Percentiles rank a stretch among this genome's conserved stretches.
These are phyloP conservation scores for Exocentrus adspersus DNA, from an alignment of 2,888 invertebrate species.

Conservation along the genomic window DNA sequence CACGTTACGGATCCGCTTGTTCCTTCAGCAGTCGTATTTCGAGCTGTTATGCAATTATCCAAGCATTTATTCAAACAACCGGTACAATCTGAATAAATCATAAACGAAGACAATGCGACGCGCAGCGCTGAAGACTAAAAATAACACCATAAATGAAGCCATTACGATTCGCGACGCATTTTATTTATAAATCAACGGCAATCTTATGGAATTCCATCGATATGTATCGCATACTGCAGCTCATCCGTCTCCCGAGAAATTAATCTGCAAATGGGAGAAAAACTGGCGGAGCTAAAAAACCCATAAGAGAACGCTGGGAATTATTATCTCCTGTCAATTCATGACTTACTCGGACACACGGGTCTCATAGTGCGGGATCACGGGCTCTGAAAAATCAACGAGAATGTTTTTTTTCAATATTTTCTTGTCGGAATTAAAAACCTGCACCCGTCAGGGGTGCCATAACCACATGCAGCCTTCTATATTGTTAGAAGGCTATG, in stretches of 20 bases:
- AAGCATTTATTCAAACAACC: not conserved
- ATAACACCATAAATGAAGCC: conserved; percentile 8
- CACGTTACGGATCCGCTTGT: no score
- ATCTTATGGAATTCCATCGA: conserved; percentile 39
- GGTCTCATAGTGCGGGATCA: not conserved
- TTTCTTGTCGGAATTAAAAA: no score
- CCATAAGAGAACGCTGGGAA: conserved; percentile 35
- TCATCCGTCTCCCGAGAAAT: conserved; percentile 32
- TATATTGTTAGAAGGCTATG: no score
- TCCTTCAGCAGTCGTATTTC: no score
- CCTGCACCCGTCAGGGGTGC: no score
- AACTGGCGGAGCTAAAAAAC: conserved; percentile 12
- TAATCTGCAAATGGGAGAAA: conserved; percentile 16
- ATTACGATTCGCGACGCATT: conserved; percentile 21
- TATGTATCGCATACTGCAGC: conserved; percentile 36
- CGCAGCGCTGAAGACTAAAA: not conserved
- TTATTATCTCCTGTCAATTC: conserved; percentile 41
- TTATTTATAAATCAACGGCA: conserved; percentile 31
- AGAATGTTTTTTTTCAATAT: not conserved
- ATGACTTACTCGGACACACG: conserved; percentile 42
- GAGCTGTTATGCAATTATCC: not conserved
- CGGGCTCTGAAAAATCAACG: not conserved
- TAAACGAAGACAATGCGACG: conserved; percentile 4
- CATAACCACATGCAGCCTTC: no score
- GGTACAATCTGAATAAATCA: conserved; percentile 3